Conservation (phyloP, 2,113 vertebrate species). For the Phalacrocorax aristotelis region DNA sequence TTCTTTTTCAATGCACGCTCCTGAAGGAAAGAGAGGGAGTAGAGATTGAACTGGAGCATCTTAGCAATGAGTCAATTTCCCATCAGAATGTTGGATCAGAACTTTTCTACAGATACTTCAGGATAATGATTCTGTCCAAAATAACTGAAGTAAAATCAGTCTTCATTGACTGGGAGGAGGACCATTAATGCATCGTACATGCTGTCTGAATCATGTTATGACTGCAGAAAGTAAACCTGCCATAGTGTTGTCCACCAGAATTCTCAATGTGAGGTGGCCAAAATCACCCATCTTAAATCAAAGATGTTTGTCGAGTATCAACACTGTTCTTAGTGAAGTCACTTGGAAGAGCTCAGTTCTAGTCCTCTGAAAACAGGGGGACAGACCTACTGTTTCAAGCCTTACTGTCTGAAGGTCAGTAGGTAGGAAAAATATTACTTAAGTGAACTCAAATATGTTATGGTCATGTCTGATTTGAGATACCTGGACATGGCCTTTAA, state of each 20-base stretch:
- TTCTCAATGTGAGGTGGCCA: not conserved
- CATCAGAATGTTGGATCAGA: not conserved
- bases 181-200: not conserved
- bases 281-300: not conserved
- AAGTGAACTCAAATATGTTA: not conserved
- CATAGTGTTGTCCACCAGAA: not conserved
- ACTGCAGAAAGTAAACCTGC: not conserved
- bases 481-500: not conserved
- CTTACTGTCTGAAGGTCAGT: not conserved
- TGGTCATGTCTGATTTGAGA: not conserved
- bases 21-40: not conserved
- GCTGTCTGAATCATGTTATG: not conserved
- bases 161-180: not conserved
- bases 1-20: not conserved
- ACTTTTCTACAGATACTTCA: not conserved
- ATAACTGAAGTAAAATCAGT: not conserved
- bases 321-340: no score
- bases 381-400: not conserved
- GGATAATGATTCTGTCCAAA: not conserved
- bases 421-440: not conserved
- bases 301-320: not conserved
- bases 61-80: not conserved
- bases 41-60: not conserved
- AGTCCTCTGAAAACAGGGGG: not conserved
- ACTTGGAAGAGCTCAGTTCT: not conserved